phyloP scores from a whole-genome alignment of 1,140 invertebrate genomes.

The Drosophila bifasciata region DNA sequence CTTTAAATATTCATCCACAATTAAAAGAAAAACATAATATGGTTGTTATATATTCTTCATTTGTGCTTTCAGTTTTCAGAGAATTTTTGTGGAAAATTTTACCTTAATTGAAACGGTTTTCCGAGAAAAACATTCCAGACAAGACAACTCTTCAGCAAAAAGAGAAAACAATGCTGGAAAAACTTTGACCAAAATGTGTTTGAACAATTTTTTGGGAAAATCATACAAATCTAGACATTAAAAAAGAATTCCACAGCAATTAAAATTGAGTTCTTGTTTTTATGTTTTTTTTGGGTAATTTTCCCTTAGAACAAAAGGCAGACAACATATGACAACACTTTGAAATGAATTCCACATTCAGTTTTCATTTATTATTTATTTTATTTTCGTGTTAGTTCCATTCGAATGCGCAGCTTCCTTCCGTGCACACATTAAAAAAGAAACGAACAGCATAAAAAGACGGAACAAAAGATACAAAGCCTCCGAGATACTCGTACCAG shows the following conservation, averaged over 20 bases:
- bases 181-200: too few species aligned
- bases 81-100: too few species aligned
- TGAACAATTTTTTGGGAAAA: neutral
- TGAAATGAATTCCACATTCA: conserved; percentile 17
- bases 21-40: too few species aligned
- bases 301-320: conserved; percentile 11
- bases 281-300: neutral
- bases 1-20: too few species aligned
- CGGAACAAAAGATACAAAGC: conserved; percentile 12
- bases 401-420: conserved; percentile 66
- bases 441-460: conserved; percentile 22
- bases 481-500: neutral
- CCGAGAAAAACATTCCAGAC: too few species aligned
- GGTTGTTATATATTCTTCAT: too few species aligned
- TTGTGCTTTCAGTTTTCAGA: too few species aligned
- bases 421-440: conserved; percentile 64
- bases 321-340: conserved; percentile 24
- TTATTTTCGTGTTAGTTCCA: conserved; percentile 50
- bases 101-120: too few species aligned
- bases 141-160: too few species aligned
- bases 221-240: conserved; percentile 4
- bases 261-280: conserved; percentile 23
- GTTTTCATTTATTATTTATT: conserved; percentile 18
- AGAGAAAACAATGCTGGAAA: too few species aligned
- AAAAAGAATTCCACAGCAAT: conserved; percentile 31